A percentile compares a stretch with the other conserved stretches of the same genome.
phyloP scores from a whole-genome alignment of 2,888 invertebrate species.

The Mesodorylaimus sp. region DNA sequence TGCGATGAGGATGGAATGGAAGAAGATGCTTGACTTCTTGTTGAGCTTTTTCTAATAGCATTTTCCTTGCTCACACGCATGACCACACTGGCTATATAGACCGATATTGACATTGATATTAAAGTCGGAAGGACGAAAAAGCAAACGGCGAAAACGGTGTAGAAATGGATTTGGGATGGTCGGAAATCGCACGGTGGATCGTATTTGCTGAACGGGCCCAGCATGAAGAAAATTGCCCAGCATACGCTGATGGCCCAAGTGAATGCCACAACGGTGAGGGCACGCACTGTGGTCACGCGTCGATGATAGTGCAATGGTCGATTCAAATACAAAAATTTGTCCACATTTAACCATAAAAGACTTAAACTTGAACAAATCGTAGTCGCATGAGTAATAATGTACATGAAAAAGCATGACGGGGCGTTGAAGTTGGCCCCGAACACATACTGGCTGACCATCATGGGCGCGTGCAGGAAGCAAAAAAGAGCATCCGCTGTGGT shows the following conservation, averaged over 20 bases:
- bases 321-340: constrained; percentile 7
- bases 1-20: too few species aligned
- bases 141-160: constrained; percentile 1
- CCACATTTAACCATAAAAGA: constrained; percentile 7
- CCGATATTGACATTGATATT: constrained; percentile 1
- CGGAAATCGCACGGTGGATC: neutral
- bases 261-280: neutral
- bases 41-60: too few species aligned
- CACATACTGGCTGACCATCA: constrained; percentile 5
- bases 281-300: neutral
- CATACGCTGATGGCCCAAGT: constrained; percentile 2
- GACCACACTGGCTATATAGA: constrained; percentile 3
- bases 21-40: too few species aligned
- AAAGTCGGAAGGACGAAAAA: constrained; percentile 6
- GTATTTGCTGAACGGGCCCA: constrained; percentile 4
- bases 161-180: neutral
- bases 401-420: constrained; percentile 6
- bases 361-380: constrained; percentile 7
- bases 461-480: constrained; percentile 1
- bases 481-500: constrained; percentile 8
- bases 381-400: constrained; percentile 2
- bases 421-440: neutral
- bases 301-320: constrained; percentile 7
- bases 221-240: constrained; percentile 3
- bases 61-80: neutral